phyloP scores from a whole-genome alignment of 2,888 invertebrate species.

The Dermolepida albohirtum region DNA sequence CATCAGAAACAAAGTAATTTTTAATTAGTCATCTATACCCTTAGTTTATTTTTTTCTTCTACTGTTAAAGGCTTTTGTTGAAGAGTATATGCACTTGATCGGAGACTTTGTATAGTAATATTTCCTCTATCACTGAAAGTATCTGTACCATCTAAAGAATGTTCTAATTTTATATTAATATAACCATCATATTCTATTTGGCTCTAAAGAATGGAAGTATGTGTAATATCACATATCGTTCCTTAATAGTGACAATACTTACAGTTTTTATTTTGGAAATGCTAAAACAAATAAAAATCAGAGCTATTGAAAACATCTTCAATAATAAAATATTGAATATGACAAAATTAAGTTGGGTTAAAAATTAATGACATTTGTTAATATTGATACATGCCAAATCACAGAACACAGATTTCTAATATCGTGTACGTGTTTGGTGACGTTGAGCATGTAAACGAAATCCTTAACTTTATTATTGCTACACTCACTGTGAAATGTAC shows the following conservation, averaged over 20 bases:
- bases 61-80: constrained; percentile 72
- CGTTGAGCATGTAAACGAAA: no score
- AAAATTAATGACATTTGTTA: no score
- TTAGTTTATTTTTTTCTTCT: constrained; percentile 69
- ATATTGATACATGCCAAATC: no score
- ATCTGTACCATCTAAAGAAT: constrained; percentile 71
- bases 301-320: not conserved
- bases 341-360: not conserved
- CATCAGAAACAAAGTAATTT: not conserved
- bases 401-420: no score
- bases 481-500: no score
- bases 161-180: constrained; percentile 77
- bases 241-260: not conserved
- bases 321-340: not conserved
- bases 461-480: no score
- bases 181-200: constrained; percentile 81
- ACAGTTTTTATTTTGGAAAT: constrained; percentile 24
- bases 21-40: constrained; percentile 62
- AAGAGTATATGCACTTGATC: constrained; percentile 73
- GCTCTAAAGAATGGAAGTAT: constrained; percentile 62
- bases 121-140: constrained; percentile 76
- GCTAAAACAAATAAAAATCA: not conserved
- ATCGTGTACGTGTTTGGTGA: no score
- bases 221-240: not conserved
- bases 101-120: constrained; percentile 77